These are phyloP conservation scores for Sebastolobus alascanus DNA, from an alignment of 2,797 vertebrate species.

Conservation along the genomic window DNA sequence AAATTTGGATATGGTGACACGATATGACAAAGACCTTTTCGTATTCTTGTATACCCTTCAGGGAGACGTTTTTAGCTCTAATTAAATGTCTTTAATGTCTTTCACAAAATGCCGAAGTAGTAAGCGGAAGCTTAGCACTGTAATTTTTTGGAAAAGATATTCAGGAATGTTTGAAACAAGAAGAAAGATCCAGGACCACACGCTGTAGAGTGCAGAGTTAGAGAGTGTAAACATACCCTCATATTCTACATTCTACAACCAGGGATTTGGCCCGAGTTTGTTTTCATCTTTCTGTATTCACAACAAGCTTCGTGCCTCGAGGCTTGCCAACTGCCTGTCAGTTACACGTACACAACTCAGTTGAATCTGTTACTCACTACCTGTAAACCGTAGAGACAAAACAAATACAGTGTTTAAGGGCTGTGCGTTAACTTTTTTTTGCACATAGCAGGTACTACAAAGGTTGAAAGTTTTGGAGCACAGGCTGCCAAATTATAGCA, in stretches of 20 bases:
- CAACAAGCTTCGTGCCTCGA: constrained; percentile 9
- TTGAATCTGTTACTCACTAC: not conserved
- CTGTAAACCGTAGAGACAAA: constrained; percentile 3
- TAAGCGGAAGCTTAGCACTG: not conserved
- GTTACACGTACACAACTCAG: constrained; percentile 7
- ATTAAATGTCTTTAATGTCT: constrained; percentile 6
- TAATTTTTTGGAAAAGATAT: not conserved
- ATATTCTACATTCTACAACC: constrained; percentile 14
- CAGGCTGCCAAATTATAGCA: not conserved
- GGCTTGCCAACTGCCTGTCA: constrained; percentile 9
- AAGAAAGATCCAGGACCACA: not conserved
- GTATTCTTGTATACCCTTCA: constrained; percentile 4
- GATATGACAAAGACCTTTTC: constrained; percentile 33
- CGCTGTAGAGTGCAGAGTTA: not conserved
- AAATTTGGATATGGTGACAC: constrained; percentile 23
- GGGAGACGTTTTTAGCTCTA: constrained; percentile 7
- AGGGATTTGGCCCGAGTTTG: constrained; percentile 15
- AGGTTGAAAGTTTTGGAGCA: not conserved
- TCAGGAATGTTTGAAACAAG: not conserved
- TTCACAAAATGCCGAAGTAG: not conserved
- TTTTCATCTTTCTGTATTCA: constrained; percentile 24
- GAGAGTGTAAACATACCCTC: not conserved
- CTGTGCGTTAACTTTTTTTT: not conserved
- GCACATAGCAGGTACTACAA: not conserved
- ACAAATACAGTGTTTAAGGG: not conserved